These are phyloP conservation scores for Meleagris gallopavo DNA, from an alignment of 2,113 vertebrate genomes.

Conservation along the genomic window DNA sequence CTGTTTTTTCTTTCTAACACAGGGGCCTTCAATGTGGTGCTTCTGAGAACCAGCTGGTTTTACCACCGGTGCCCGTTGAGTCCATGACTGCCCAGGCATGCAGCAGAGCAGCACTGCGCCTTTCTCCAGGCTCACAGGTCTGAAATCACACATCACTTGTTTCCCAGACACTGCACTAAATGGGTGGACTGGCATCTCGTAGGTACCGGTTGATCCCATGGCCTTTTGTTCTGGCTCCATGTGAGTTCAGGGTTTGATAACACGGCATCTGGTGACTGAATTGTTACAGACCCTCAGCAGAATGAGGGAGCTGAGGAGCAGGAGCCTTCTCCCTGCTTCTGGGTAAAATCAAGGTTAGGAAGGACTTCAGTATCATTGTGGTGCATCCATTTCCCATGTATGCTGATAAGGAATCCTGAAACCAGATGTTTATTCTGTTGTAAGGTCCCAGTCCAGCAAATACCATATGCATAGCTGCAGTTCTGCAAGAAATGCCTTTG, in stretches of 20 bases:
- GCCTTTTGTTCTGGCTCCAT: background rate
- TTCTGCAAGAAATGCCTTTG: background rate
- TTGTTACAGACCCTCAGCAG: background rate
- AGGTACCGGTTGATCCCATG: background rate
- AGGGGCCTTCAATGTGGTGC: conserved; percentile 77
- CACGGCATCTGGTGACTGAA: background rate
- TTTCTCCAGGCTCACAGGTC: conserved; percentile 81
- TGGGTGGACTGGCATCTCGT: background rate
- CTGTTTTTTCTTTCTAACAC: conserved; percentile 27
- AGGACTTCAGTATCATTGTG: background rate
- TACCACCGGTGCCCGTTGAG: conserved; percentile 62
- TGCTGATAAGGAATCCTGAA: background rate
- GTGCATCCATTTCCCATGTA: background rate
- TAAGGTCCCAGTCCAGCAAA: background rate
- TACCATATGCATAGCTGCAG: background rate
- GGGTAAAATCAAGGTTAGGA: background rate
- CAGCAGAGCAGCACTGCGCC: background rate
- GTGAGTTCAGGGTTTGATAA: fast-evolving
- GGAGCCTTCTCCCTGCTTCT: background rate
- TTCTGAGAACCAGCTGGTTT: conserved; percentile 63
- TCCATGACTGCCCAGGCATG: background rate
- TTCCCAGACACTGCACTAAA: background rate
- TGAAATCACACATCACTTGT: background rate
- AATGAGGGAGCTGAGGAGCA: background rate
- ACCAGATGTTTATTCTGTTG: background rate